Percentiles rank a stretch among this genome's conserved stretches.
These are phyloP conservation scores for Muschampia plurimacula DNA, from an alignment of 2,888 invertebrate genomes.

Conservation along the genomic window DNA sequence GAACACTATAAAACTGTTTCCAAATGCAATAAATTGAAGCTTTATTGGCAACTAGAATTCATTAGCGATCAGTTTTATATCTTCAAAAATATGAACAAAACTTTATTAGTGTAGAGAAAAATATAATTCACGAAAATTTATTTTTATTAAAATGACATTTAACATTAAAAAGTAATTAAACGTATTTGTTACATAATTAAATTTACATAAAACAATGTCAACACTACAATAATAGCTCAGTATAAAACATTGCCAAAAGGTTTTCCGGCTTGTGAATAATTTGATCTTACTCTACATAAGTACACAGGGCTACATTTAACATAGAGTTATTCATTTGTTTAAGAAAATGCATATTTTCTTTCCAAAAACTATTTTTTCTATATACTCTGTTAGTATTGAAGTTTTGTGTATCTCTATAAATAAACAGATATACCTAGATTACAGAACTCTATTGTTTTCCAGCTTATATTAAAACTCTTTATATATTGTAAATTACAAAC, in stretches of 20 bases:
- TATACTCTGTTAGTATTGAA: too few relatives aligned
- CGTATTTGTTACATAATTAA: too few relatives aligned
- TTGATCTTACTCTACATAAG: not conserved
- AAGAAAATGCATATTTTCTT: not conserved
- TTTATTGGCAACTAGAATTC: not conserved
- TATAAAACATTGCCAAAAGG: not conserved
- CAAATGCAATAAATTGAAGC: constrained; percentile 5
- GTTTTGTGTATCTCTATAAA: too few relatives aligned
- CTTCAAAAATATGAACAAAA: not conserved
- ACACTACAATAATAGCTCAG: not conserved
- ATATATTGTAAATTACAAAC: too few relatives aligned
- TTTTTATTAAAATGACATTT: too few relatives aligned
- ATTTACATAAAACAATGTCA: not conserved
- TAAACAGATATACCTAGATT: too few relatives aligned
- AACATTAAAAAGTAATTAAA: too few relatives aligned
- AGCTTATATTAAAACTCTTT: too few relatives aligned
- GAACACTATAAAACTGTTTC: not conserved
- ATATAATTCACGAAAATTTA: too few relatives aligned
- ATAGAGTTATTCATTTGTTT: not conserved
- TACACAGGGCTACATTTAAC: not conserved
- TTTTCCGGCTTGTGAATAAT: not conserved
- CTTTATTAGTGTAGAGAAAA: not conserved
- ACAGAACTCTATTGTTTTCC: too few relatives aligned
- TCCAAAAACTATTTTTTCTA: too few relatives aligned
- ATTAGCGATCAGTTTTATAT: not conserved